Evolutionary conservation across 1,140 invertebrate species (phyloP).

Genomic region (Trachelipus rathkii): DNA sequence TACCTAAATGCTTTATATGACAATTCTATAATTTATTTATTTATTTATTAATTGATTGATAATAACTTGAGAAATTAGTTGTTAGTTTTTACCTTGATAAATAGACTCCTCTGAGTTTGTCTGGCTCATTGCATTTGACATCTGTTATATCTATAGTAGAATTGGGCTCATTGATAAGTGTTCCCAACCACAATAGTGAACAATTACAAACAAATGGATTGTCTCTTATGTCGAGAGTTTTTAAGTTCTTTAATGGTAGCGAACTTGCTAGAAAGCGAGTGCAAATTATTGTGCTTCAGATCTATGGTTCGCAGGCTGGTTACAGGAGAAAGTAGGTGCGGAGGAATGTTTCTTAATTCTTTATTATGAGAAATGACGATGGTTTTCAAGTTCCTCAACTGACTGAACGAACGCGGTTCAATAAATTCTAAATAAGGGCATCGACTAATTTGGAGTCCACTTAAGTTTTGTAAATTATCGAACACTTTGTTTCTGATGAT

Average conservation of each 20-base stretch:
- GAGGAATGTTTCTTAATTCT: slow-evolving; percentile 63
- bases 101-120: slow-evolving; percentile 37
- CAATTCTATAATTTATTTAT: too few species aligned
- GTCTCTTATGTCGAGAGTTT: slow-evolving; percentile 59
- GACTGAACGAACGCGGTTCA: slow-evolving; percentile 23
- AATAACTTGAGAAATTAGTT: too few species aligned
- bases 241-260: slow-evolving; percentile 36
- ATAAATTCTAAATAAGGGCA: slow-evolving; percentile 29
- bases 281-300: slow-evolving; percentile 70
- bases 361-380: slow-evolving; percentile 73
- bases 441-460: slow-evolving; percentile 32
- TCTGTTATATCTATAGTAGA: slow-evolving; percentile 31
- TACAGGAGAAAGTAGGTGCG: slow-evolving; percentile 46
- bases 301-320: slow-evolving; percentile 64
- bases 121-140: slow-evolving; percentile 37
- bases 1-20: too few species aligned
- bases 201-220: slow-evolving; percentile 84
- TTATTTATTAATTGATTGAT: too few species aligned
- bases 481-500: slow-evolving; percentile 27
- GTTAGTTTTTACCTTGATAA: slow-evolving; percentile 33
- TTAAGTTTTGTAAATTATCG: slow-evolving; percentile 23
- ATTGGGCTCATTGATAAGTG: slow-evolving; percentile 29
- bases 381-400: slow-evolving; percentile 54
- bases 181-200: slow-evolving; percentile 69
- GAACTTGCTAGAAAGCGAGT: slow-evolving; percentile 59